phyloP scores from a whole-genome alignment of 1,140 invertebrate genomes.

The Sesamia nonagrioides region DNA sequence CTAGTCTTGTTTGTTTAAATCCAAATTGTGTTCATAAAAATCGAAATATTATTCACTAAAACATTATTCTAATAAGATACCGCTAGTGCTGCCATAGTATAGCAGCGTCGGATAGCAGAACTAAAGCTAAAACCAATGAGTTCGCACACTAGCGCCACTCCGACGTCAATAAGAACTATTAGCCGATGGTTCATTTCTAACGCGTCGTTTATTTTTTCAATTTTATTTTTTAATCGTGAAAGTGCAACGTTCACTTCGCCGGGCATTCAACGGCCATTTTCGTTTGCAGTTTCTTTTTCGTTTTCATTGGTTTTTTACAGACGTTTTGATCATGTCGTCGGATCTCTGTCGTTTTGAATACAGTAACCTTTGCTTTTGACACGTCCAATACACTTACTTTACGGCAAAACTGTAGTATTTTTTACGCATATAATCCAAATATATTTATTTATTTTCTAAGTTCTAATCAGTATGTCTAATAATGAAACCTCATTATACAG shows the following conservation, averaged over 20 bases:
- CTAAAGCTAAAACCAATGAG: conserved; percentile 60
- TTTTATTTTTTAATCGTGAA: conserved; percentile 85
- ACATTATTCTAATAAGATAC: conserved; percentile 49
- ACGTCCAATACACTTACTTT: conserved; percentile 37
- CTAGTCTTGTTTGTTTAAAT: too few species aligned
- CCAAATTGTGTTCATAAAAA: too few species aligned
- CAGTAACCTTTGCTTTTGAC: conserved; percentile 45
- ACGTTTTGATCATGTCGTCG: conserved; percentile 82
- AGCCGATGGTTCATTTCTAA: conserved; percentile 82
- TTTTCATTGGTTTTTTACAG: conserved; percentile 85
- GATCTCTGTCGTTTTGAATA: conserved; percentile 60
- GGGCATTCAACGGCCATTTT: conserved; percentile 84
- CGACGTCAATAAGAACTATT: conserved; percentile 74
- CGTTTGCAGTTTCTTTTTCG: conserved; percentile 82
- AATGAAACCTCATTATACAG: conserved; percentile 38
- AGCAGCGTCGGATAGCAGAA: conserved; percentile 80
- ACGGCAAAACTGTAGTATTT: neutral
- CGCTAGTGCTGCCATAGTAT: conserved; percentile 69
- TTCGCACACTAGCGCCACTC: conserved; percentile 67
- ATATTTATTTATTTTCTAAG: neutral
- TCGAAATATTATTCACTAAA: too few species aligned
- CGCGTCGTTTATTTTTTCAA: conserved; percentile 77
- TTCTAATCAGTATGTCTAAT: neutral
- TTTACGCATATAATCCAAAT: neutral
- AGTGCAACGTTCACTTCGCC: conserved; percentile 86